Evolutionary conservation across 2,888 invertebrate genomes (phyloP).

Genomic region (Nemotelus pantherinus): DNA sequence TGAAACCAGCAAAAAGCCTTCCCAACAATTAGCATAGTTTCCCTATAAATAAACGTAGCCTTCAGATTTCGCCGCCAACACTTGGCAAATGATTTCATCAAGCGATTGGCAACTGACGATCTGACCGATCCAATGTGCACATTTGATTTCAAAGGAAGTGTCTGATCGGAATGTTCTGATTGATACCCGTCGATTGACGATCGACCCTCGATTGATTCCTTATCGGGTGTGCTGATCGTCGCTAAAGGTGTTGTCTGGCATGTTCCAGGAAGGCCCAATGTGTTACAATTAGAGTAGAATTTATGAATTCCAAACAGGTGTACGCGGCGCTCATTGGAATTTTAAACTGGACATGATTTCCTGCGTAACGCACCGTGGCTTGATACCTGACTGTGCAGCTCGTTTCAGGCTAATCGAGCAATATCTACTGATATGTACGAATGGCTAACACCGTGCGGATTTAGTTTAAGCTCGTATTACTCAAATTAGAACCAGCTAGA

Average conservation of each 20-base stretch:
- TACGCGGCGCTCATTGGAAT: conserved; percentile 30
- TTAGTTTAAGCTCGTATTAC: conserved; percentile 22
- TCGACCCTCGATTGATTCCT: conserved; percentile 29
- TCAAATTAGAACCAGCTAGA: conserved; percentile 30
- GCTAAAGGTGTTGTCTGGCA: conserved; percentile 31
- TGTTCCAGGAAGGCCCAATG: conserved; percentile 44
- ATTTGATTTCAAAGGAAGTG: conserved; percentile 45
- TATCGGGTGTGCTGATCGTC: conserved; percentile 26
- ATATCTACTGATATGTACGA: neutral
- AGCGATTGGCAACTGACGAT: conserved; percentile 12
- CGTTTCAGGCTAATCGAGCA: neutral
- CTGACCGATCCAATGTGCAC: conserved; percentile 34
- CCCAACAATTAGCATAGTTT: neutral
- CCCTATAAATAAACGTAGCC: conserved; percentile 28
- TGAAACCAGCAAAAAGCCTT: neutral
- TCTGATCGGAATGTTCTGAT: conserved; percentile 42
- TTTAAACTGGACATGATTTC: conserved; percentile 41
- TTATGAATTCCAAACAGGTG: conserved; percentile 42
- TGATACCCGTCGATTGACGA: conserved; percentile 13
- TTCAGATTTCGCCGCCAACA: conserved; percentile 39
- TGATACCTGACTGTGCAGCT: neutral
- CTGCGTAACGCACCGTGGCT: conserved; percentile 13
- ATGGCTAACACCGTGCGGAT: conserved; percentile 20
- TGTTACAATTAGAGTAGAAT: conserved; percentile 46
- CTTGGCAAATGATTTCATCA: conserved; percentile 21